Percentiles rank a stretch among this genome's conserved stretches.
Conservation (phyloP, 2,113 vertebrate species). For the Lepisosteus oculatus region DNA sequence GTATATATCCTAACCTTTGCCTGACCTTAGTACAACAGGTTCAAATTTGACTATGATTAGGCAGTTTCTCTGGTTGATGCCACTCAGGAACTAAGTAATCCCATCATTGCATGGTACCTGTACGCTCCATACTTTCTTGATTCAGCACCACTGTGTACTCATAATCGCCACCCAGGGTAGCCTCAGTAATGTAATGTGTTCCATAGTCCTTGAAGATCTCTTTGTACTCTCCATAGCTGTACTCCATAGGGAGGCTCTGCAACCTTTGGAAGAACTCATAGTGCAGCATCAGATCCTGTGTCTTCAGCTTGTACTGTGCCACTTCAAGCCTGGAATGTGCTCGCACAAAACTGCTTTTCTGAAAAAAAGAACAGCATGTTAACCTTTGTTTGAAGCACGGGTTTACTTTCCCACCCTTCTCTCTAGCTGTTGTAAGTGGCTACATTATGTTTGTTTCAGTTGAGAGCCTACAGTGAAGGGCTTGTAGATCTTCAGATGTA, state of each 20-base stretch:
- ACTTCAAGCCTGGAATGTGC: constrained; percentile 73
- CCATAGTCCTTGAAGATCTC: constrained; percentile 82
- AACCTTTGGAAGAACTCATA: constrained; percentile 77
- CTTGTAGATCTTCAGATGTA: too few relatives aligned
- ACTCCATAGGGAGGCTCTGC: constrained; percentile 69
- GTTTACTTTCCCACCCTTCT: too few relatives aligned
- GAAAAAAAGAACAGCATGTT: constrained; percentile 6
- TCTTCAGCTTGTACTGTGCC: constrained; percentile 75
- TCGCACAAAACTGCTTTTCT: constrained; percentile 74
- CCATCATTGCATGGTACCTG: constrained; percentile 51
- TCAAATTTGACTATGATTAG: too few relatives aligned
- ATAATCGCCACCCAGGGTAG: constrained; percentile 75
- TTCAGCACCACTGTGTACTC: constrained; percentile 79
- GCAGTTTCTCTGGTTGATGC: too few relatives aligned
- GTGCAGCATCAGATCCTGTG: constrained; percentile 76
- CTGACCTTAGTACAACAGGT: too few relatives aligned
- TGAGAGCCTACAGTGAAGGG: too few relatives aligned
- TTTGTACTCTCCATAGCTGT: constrained; percentile 83
- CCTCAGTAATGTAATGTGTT: constrained; percentile 85
- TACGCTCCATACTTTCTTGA: constrained; percentile 52
- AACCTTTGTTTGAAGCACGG: neutral
- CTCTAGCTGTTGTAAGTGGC: too few relatives aligned
- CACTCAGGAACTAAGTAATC: too few relatives aligned
- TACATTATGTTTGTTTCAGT: too few relatives aligned
- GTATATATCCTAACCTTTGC: too few relatives aligned